A percentile compares a stretch with the other conserved stretches of the same genome.
Conservation (phyloP, 2,888 invertebrate species). For the Xestobium rufovillosum region DNA sequence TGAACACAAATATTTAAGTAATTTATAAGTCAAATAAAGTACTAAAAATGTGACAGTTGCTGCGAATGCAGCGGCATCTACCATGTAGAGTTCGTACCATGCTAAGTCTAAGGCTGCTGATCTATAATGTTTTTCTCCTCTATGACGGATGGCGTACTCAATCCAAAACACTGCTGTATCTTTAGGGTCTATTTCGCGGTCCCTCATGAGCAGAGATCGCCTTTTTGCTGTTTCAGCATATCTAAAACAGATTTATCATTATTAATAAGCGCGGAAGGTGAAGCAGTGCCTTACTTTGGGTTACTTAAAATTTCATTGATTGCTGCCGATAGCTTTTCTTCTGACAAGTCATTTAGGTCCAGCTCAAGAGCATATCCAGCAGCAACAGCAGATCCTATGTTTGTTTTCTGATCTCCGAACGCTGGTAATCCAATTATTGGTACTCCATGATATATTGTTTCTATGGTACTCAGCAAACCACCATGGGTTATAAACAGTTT, state of each 20-base stretch:
- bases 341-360: too few species aligned
- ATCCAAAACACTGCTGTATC: constrained; percentile 28
- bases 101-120: constrained; percentile 26
- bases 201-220: constrained; percentile 26
- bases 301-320: too few species aligned
- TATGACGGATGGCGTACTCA: constrained; percentile 27
- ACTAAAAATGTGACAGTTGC: too few species aligned
- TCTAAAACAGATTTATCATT: too few species aligned
- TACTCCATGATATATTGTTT: neutral
- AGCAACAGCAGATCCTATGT: neutral
- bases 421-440: neutral
- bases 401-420: neutral
- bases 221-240: constrained; percentile 22
- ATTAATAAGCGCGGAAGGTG: too few species aligned
- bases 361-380: too few species aligned
- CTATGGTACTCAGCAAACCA: neutral
- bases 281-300: too few species aligned
- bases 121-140: constrained; percentile 28
- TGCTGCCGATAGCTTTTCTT: too few species aligned
- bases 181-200: constrained; percentile 25
- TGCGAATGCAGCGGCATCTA: too few species aligned
- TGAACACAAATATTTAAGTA: too few species aligned
- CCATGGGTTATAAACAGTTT: neutral
- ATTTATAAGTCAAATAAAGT: too few species aligned
- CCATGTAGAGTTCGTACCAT: too few species aligned